Evolutionary conservation across 92 coral and sea anemone genomes (phyloP).

Genomic region (Actinostola sp.): DNA sequence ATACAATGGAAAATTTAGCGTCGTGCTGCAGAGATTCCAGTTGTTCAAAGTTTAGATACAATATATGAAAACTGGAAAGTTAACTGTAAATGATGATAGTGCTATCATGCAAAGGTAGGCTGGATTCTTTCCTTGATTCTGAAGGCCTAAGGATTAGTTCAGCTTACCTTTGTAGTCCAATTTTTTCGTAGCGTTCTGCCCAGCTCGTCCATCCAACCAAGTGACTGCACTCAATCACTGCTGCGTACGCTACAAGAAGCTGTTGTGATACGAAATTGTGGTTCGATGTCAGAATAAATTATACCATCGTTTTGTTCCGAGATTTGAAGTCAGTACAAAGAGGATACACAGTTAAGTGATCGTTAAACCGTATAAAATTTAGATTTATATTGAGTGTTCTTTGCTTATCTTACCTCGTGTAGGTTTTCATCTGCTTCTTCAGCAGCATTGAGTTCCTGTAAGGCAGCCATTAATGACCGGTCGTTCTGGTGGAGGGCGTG

Average conservation of each 20-base stretch:
- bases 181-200: conserved; percentile 74
- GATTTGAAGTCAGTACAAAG: too few species aligned
- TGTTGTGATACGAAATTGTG: neutral
- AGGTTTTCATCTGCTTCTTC: conserved; percentile 94
- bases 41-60: too few species aligned
- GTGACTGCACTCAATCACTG: conserved; percentile 87
- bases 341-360: too few species aligned
- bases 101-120: too few species aligned
- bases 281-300: too few species aligned
- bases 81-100: too few species aligned
- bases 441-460: conserved; percentile 90
- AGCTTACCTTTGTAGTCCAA: conserved; percentile 81
- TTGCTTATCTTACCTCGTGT: conserved; percentile 97
- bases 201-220: conserved; percentile 86
- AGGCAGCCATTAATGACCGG: conserved; percentile 89
- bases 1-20: neutral
- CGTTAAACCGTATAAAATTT: neutral
- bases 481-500: conserved; percentile 86
- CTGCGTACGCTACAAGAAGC: conserved; percentile 94
- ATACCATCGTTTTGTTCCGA: too few species aligned
- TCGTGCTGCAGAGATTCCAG: too few species aligned
- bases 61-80: too few species aligned
- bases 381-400: too few species aligned
- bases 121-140: too few species aligned
- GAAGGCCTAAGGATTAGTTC: too few species aligned